Evolutionary conservation across 35 echinoderm and acorn worm species (phyloP).

Genomic region (Eucidaris tribuloides): DNA sequence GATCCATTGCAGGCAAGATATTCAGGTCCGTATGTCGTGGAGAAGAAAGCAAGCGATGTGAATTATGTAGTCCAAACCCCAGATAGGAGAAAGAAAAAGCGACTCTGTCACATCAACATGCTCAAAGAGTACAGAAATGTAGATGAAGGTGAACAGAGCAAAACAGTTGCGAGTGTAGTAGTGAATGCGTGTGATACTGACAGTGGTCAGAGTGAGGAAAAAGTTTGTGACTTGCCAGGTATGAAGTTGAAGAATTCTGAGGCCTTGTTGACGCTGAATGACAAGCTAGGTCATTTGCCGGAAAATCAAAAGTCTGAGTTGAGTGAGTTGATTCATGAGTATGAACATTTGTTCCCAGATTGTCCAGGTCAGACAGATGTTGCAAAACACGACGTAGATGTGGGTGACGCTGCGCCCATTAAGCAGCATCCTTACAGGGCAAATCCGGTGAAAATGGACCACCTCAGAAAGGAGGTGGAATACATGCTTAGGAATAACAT

Average conservation of each 20-base stretch:
- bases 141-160: neutral
- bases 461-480: slow-evolving; percentile 12
- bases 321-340: neutral
- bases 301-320: neutral
- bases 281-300: neutral
- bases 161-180: too few species aligned
- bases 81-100: neutral
- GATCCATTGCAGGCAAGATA: slow-evolving; percentile 44
- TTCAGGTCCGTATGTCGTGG: neutral
- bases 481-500: slow-evolving; percentile 54
- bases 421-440: slow-evolving; percentile 45
- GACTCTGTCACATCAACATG: slow-evolving; percentile 48
- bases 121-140: slow-evolving; percentile 10
- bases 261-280: neutral
- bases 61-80: slow-evolving; percentile 24
- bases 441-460: neutral
- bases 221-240: neutral
- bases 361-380: neutral
- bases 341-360: neutral
- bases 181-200: neutral
- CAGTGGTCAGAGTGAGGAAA: neutral
- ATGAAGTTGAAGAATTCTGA: slow-evolving; percentile 24
- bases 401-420: slow-evolving; percentile 5
- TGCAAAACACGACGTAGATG: neutral
- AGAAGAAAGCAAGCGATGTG: slow-evolving; percentile 1